A percentile compares a stretch with the other conserved stretches of the same genome.
Evolutionary conservation across 1,140 invertebrate genomes (phyloP).

Genomic region (Saxidomus purpurata): DNA sequence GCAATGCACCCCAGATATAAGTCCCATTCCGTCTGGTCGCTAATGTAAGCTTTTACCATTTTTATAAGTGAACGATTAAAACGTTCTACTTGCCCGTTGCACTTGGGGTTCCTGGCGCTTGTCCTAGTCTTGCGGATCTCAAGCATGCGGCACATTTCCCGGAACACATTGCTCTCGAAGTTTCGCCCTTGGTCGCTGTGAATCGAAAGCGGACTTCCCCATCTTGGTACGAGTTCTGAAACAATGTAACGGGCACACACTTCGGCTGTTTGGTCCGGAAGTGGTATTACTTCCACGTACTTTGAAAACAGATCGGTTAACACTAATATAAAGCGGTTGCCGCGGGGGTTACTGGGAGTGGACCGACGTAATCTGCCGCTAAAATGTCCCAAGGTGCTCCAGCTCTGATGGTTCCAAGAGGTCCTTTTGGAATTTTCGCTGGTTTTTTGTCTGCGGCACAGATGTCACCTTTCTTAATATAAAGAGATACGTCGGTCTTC

Average conservation of each 20-base stretch:
- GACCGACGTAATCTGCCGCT: conserved; percentile 9
- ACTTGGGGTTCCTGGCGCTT: conserved; percentile 48
- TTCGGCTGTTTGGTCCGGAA: conserved; percentile 23
- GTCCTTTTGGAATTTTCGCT: background rate
- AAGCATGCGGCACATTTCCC: conserved; percentile 47
- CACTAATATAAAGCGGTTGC: conserved; percentile 33
- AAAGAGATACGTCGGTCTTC: conserved; percentile 1
- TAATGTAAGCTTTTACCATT: conserved; percentile 74
- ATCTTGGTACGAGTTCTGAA: background rate
- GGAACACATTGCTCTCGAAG: conserved; percentile 46
- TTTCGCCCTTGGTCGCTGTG: background rate
- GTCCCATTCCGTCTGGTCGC: conserved; percentile 70
- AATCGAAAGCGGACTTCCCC: background rate
- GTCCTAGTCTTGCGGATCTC: conserved; percentile 51
- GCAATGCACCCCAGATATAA: conserved; percentile 52
- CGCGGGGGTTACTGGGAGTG: background rate
- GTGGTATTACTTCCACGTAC: conserved; percentile 7
- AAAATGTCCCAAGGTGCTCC: conserved; percentile 29
- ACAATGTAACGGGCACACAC: background rate
- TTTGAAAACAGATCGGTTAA: conserved; percentile 29
- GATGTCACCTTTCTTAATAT: background rate
- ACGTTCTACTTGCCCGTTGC: conserved; percentile 74
- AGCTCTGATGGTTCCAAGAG: background rate
- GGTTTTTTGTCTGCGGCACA: conserved; percentile 29
- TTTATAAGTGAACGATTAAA: conserved; percentile 75